Percentiles rank a stretch among this genome's conserved stretches.
phyloP scores from a whole-genome alignment of 23 tunicate genomes.

The Trididemnum nubilum region DNA sequence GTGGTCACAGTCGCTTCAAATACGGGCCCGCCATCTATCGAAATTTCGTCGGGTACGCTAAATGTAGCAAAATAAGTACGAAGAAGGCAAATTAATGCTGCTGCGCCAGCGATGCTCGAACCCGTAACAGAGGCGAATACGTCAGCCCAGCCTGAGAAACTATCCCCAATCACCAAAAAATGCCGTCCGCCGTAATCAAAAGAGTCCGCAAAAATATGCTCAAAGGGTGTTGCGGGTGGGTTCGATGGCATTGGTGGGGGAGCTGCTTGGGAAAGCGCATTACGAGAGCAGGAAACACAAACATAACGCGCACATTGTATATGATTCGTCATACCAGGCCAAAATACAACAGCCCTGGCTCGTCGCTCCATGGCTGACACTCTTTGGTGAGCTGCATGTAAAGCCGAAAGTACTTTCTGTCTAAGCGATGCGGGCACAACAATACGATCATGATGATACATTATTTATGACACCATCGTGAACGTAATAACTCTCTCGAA shows the following conservation, averaged over 20 bases:
- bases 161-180: background rate
- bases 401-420: background rate
- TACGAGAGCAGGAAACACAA: constrained; percentile 2
- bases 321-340: constrained; percentile 18
- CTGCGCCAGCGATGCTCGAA: background rate
- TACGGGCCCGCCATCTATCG: constrained; percentile 23
- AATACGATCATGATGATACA: constrained; percentile 1
- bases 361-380: background rate
- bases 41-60: constrained; percentile 30
- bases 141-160: background rate
- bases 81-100: constrained; percentile 2
- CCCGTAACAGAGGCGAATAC: background rate
- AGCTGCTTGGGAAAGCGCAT: constrained; percentile 13
- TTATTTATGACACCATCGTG: constrained; percentile 1
- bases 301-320: background rate
- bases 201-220: constrained; percentile 10
- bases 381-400: constrained; percentile 7
- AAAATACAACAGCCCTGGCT: background rate
- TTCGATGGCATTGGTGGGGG: background rate
- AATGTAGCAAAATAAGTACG: constrained; percentile 9
- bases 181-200: constrained; percentile 14
- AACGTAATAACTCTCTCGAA: background rate
- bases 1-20: constrained; percentile 3
- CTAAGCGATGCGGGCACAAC: background rate
- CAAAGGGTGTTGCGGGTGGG: constrained; percentile 7